Percentiles rank a stretch among this genome's conserved stretches.
phyloP scores from a whole-genome alignment of 92 coral and sea anemone species.

The Nematostella vectensis region DNA sequence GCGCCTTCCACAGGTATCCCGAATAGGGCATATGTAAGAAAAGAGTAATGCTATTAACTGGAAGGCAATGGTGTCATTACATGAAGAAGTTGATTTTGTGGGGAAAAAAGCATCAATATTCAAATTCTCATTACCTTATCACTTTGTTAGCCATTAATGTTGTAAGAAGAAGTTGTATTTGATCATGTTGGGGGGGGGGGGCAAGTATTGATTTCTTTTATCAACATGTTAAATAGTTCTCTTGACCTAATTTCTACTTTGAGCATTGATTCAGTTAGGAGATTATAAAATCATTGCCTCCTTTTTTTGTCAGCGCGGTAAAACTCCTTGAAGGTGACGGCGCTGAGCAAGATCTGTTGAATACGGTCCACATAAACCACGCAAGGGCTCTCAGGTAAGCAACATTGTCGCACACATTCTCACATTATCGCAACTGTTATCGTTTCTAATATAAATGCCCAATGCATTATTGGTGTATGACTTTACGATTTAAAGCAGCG shows the following conservation, averaged over 20 bases:
- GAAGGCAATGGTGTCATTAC: background rate
- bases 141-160: no score
- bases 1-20: conserved; percentile 73
- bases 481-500: no score
- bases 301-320: conserved; percentile 36
- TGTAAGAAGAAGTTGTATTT: no score
- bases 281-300: background rate
- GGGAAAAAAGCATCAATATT: background rate
- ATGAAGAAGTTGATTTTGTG: background rate
- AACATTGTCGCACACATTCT: background rate
- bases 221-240: no score
- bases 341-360: conserved; percentile 33
- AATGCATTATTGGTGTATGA: no score
- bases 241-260: no score
- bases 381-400: conserved; percentile 83
- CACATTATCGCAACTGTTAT: no score
- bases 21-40: background rate
- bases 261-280: background rate
- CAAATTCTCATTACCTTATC: background rate
- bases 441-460: no score
- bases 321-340: conserved; percentile 35
- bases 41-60: no score
- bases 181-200: no score
- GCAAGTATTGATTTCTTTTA: no score
- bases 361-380: conserved; percentile 61